Base-by-base conservation (phyloP, 1,140 invertebrate species). In the Hyles vespertilio region DNA sequence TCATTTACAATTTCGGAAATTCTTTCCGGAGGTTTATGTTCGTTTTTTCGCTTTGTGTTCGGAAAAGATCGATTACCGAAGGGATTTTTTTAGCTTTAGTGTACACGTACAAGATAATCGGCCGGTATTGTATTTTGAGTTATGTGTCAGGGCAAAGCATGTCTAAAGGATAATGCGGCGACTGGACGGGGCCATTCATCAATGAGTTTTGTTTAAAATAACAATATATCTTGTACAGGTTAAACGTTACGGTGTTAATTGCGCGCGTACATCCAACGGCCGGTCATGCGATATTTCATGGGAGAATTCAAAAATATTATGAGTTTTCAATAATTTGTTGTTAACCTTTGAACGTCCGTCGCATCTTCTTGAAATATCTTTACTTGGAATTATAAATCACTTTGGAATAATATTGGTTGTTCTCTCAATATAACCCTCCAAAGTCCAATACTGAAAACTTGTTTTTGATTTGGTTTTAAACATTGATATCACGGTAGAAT, bases 181-280 rank as follows among this genome's bases (percentile, higher is more conserved):
- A 53, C 54, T 65, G 55, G 65, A 70, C 61, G 58, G 65, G 44
- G 22, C 64, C 63, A 70, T 71, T 68, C 61, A 71, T 72, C 68
- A 72, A 63, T 65, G 64, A 50, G 60, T 62, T 67, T 78, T 68
- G 69, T 75, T 71, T 73, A 70, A 75, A 72, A 71, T 67, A 72
- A 70, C 65, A 69, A 71, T 74, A 73, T 76, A 72, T 74, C 65
- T 66, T 52, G 59, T 40, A 51, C 69, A 63, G 70, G 65, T 72
- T 79, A 76, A 77, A 64, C 67, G 68, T 66, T 69, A 66, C 63
- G 63, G 65, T 68, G 67, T 71, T 74, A 76, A 75, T 75, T 69
- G 67, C 63, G 60, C 63, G 57, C 63, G 63, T 56, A 60, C 61
- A 61, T 63, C 5, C 1, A 8, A 40, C 36, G 54, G 32, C 40